Base-by-base conservation (phyloP, 1,140 invertebrate genomes). In the Akabosia matsudoensis region DNA sequence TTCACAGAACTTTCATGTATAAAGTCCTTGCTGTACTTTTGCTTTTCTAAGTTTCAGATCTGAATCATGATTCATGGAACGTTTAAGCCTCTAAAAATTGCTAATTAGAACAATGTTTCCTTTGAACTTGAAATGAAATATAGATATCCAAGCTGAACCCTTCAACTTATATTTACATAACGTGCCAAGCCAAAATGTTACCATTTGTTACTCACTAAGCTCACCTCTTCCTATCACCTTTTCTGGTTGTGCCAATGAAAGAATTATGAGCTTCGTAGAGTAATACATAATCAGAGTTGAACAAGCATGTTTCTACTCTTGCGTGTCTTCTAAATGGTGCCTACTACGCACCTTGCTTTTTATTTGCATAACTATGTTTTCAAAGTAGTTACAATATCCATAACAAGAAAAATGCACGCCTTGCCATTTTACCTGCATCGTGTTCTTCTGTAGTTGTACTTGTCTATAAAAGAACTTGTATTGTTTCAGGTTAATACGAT, bases 291-390 rank as follows among this genome's bases (percentile, higher is more conserved):
- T 45, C 37, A 45, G 37, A 7, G 18, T 10, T 45, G 37, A 45
- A 45, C 37, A 18, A 45, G 37, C 37, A 45, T 45, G 37, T 45
- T 7, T 45, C 18, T 45, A 18, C 18, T 45, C 18, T 7, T 45
- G 18, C 37, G 37, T 18, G 18, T 18, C 37, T 45, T 7, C 37
- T 45, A 7, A 45, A 18, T 45, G n/a, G n/a, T n/a, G n/a, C n/a
- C n/a, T n/a, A n/a, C n/a, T n/a, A n/a, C n/a, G n/a, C n/a, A n/a
- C n/a, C n/a, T n/a, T n/a, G n/a, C 18, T 45, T 18, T 31, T 30
- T 10, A 67, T 67, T 67, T 67, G 61, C 61, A 67, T 67, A 22
- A 67, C 22, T 7, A 67, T 31, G 54, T 56, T 56, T 56, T 56
- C 10, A 56, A 56, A 45, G 7, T 45, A 18, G 18, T 45, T 18